Evolutionary conservation across 2,113 vertebrate genomes (phyloP).

Genomic region (Nyctereutes procyonoides): DNA sequence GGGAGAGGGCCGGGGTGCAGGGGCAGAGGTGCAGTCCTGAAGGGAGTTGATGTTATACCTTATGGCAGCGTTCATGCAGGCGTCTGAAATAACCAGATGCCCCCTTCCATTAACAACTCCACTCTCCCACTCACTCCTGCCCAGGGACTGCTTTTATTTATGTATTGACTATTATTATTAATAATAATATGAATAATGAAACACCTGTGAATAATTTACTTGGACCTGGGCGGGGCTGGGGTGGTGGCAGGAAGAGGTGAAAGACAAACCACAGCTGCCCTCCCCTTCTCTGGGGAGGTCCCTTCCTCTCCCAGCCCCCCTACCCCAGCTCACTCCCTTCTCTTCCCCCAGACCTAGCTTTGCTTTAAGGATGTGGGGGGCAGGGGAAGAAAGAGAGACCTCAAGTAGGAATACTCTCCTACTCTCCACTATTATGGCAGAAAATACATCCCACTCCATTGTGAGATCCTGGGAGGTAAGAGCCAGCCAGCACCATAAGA

Average conservation of each 20-base stretch:
- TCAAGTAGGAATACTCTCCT: slow-evolving; percentile 28
- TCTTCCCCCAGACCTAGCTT: slow-evolving; percentile 7
- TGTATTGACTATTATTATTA: slow-evolving; percentile 67
- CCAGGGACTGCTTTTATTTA: slow-evolving; percentile 60
- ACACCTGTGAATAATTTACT: slow-evolving; percentile 55
- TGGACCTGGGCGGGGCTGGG: slow-evolving; percentile 82
- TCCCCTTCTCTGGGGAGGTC: slow-evolving; percentile 22
- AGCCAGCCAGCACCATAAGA: neutral
- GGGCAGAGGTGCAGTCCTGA: neutral
- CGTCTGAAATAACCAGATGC: slow-evolving; percentile 36
- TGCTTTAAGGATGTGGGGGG: neutral
- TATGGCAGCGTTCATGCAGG: neutral
- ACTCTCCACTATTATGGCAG: neutral
- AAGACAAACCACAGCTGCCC: slow-evolving; percentile 66
- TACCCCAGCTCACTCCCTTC: slow-evolving; percentile 61
- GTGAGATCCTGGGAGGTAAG: neutral
- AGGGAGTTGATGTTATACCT: neutral
- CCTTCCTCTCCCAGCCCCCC: slow-evolving; percentile 52
- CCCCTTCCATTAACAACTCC: neutral
- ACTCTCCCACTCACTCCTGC: neutral
- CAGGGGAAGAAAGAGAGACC: slow-evolving; percentile 1
- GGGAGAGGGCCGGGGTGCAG: neutral
- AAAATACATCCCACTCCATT: slow-evolving; percentile 36
- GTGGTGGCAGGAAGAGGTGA: slow-evolving; percentile 84
- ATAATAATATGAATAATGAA: slow-evolving; percentile 71